These are phyloP conservation scores for Sicus ferrugineus DNA, from an alignment of 2,888 invertebrate species.

Conservation along the genomic window DNA sequence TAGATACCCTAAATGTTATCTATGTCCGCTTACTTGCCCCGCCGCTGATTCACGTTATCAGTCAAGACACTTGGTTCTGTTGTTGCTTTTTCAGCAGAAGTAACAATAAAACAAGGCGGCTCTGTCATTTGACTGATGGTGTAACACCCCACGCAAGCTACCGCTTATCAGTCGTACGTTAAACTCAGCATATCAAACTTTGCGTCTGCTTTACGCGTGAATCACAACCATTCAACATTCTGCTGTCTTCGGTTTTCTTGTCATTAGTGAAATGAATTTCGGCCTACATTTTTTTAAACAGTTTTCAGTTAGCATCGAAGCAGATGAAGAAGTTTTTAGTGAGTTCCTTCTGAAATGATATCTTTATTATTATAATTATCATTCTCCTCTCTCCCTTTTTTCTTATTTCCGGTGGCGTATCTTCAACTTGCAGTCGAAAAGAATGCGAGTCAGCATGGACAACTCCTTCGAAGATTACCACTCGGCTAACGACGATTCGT, in stretches of 20 bases:
- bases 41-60: too few species aligned
- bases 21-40: too few species aligned
- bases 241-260: not conserved
- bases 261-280: not conserved
- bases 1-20: too few species aligned
- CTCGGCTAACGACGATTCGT: constrained; percentile 47
- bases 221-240: not conserved
- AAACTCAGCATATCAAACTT: constrained; percentile 5
- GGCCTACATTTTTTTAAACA: too few species aligned
- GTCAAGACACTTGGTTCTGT: too few species aligned
- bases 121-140: too few species aligned
- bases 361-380: not conserved
- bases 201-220: not conserved
- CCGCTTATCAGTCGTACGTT: not conserved
- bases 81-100: too few species aligned
- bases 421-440: constrained; percentile 50
- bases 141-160: too few species aligned
- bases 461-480: constrained; percentile 48
- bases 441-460: constrained; percentile 52
- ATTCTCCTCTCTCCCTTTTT: constrained; percentile 8
- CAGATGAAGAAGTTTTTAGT: constrained; percentile 58
- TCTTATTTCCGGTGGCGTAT: not conserved
- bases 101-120: too few species aligned
- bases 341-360: constrained; percentile 37
- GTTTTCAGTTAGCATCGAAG: constrained; percentile 18